Evolutionary conservation across 2,113 vertebrate species (phyloP).

Genomic region (Trichechus manatus): DNA sequence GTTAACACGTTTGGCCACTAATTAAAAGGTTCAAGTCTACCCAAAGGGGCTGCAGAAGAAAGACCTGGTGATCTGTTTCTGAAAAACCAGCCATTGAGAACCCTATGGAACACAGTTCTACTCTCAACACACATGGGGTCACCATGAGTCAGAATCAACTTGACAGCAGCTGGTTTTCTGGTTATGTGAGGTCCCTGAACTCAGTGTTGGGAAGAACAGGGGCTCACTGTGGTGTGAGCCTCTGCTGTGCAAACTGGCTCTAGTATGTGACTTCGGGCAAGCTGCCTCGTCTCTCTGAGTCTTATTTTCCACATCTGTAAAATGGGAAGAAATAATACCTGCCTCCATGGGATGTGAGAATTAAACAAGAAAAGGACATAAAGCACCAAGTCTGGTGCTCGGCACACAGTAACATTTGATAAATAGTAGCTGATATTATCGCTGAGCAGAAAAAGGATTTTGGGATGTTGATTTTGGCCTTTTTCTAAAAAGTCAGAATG

Average conservation of each 20-base stretch:
- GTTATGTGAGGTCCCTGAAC: not conserved
- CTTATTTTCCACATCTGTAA: not conserved
- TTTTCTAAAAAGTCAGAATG: constrained; percentile 53
- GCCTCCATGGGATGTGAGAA: not conserved
- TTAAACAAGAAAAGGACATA: not conserved
- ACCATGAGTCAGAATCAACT: not conserved
- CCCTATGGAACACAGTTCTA: not conserved
- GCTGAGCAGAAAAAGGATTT: constrained; percentile 3
- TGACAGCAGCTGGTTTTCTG: not conserved
- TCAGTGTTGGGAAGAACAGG: not conserved
- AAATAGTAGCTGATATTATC: not conserved
- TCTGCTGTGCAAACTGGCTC: not conserved
- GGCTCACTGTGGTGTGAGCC: accelerated
- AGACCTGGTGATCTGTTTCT: not conserved
- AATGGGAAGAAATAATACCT: not conserved
- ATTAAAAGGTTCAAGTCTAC: not conserved
- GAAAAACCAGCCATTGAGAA: not conserved
- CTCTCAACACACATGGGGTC: not conserved
- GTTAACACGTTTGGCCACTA: not conserved
- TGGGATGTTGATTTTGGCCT: constrained; percentile 61
- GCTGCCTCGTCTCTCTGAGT: not conserved
- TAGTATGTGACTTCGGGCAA: accelerated
- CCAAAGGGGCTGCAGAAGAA: not conserved
- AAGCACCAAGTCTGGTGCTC: not conserved
- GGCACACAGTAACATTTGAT: not conserved